Evolutionary conservation across 2,888 invertebrate species (phyloP), one percentile per base, ranked within the genome.

Genomic region (Salpingus planirostris): DNA sequence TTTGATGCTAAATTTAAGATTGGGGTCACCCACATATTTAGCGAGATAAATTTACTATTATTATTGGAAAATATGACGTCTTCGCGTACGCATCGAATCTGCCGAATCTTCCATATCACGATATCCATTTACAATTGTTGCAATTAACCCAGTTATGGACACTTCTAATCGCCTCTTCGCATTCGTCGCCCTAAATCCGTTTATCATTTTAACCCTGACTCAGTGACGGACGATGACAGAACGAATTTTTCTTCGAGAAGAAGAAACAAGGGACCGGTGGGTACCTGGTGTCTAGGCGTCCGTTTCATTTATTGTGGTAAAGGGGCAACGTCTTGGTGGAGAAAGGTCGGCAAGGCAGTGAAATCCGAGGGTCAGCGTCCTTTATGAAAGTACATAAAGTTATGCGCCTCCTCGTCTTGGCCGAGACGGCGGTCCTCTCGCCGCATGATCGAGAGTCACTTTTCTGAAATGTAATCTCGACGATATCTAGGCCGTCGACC

Each of bases 301-400:
- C n/a, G n/a, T n/a, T n/a, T n/a, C n/a, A n/a, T n/a, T n/a, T n/a
- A n/a, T n/a, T n/a, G n/a, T n/a, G n/a, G 27, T 10, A 7, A 30
- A 31, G n/a, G 46, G 46, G 41, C 49, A 51, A 43, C 41, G 52
- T 49, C 49, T 52, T 48, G 37, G 38, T 44, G 47, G 50, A 50
- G 54, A 55, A 55, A 55, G 55, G 54, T 55, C 54, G 52, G 36
- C 49, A 43, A 43, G 49, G 43, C 48, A 54, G 55, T 54, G 54
- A 54, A 55, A 55, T 57, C 54, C 44, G 46, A 43, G 47, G 57
- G 54, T 54, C 55, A 53, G 36, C 46, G 51, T 44, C 47, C 54
- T 43, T 40, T 47, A 52, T 49, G 50, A 54, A 53, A 53, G 50
- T 51, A 50, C 49, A 33, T 13, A 31, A 24, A 29, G 12, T 37